Base-by-base conservation (phyloP, 2,797 vertebrate species). In the Phoxinus dragarum region DNA sequence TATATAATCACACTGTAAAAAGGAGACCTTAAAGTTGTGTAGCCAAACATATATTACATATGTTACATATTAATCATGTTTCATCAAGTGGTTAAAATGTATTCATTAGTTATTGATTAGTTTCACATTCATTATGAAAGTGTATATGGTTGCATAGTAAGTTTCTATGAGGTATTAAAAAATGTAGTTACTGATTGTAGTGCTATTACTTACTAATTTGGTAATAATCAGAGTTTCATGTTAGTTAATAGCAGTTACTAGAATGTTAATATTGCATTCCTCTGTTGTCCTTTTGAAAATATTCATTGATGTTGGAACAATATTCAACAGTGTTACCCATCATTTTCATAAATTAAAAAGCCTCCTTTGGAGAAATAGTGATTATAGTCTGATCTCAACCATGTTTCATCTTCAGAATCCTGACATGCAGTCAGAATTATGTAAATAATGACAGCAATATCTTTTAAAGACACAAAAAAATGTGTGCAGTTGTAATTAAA, bases 401-500 rank as follows among this genome's bases (percentile, higher is more conserved):
- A 75, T 52, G 44, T 83, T 38, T 36, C 31, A 38, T 52, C 74
- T 77, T 68, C 11, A 68, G 64, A 69, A 81, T 81, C 82, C 59
- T 61, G 76, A 59, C 1, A 7, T 44, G 66, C 82, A 42, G 27
- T 69, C 59, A 72, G 42, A 75, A 86, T 38, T 34, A 64, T 56
- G 71, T 72, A 85, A 74, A 78, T 69, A 87, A 85, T 84, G 66
- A 76, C 12, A 75, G 12, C 2, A 3, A 76, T 67, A 75, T 84
- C 8, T 77, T 86, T 61, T 21, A 82, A 86, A 54, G 47, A 73
- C 42, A 77, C 40, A 78, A 76, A 54, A 56, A 81, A 81, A n/a
- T 56, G 52, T 76, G 47, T 69, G 68, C 44, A 72, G 69, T 67
- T 88, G 79, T 85, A 91, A 89, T 71, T 85, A 71, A 88, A 87